Percentiles rank a stretch among this genome's conserved stretches.
These are phyloP conservation scores for Parnassius orleans DNA, from an alignment of 2,888 invertebrate species.

Conservation along the genomic window DNA sequence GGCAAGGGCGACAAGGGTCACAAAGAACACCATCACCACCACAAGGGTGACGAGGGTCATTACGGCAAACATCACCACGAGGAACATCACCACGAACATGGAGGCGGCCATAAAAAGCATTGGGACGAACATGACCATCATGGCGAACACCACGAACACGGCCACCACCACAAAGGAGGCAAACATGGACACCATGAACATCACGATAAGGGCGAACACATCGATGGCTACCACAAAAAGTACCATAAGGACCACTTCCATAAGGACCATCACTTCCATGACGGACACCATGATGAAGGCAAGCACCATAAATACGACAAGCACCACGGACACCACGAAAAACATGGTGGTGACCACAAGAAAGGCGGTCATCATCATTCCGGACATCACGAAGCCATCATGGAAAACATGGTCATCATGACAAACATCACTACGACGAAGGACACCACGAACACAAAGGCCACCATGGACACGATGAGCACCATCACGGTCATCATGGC, in stretches of 20 bases:
- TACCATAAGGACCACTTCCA: slow-evolving; percentile 93
- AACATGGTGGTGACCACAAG: slow-evolving; percentile 88
- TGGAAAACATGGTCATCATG: slow-evolving; percentile 89
- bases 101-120: slow-evolving; percentile 89
- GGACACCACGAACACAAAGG: slow-evolving; percentile 90
- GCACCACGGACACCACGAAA: slow-evolving; percentile 86
- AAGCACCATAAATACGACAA: slow-evolving; percentile 90
- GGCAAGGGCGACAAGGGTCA: slow-evolving; percentile 89
- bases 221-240: slow-evolving; percentile 91
- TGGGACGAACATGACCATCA: slow-evolving; percentile 88
- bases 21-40: slow-evolving; percentile 87
- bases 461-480: slow-evolving; percentile 88
- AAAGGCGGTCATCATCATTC: slow-evolving; percentile 90
- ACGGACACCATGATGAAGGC: slow-evolving; percentile 90
- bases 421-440: slow-evolving; percentile 90
- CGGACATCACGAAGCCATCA: slow-evolving; percentile 88
- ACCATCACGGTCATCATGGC: slow-evolving; percentile 86
- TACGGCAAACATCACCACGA: slow-evolving; percentile 89
- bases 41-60: slow-evolving; percentile 88
- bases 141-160: slow-evolving; percentile 88
- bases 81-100: slow-evolving; percentile 86
- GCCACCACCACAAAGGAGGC: slow-evolving; percentile 88
- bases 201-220: slow-evolving; percentile 91
- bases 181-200: slow-evolving; percentile 91
- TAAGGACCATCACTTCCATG: slow-evolving; percentile 94